Percentiles rank a stretch among this genome's conserved stretches.
These are phyloP conservation scores for Zaprionus tsacasi DNA, from an alignment of 1,140 invertebrate genomes.

Conservation along the genomic window DNA sequence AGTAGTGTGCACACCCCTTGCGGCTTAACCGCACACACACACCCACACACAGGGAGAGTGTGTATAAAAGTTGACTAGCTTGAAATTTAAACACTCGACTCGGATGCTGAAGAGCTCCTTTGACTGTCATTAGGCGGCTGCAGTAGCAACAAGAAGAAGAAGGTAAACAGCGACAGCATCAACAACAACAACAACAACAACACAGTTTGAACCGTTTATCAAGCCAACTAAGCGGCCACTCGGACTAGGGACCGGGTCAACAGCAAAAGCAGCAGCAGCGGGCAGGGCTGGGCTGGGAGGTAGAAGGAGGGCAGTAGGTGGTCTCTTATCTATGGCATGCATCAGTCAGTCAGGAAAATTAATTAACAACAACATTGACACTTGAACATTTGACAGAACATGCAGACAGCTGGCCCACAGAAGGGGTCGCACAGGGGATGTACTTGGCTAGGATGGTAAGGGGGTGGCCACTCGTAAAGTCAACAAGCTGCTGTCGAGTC, in stretches of 20 bases:
- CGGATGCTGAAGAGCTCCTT: conserved; percentile 51
- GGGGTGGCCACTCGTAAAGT: conserved; percentile 57
- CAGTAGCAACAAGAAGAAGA: conserved; percentile 34
- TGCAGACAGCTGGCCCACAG: conserved; percentile 44
- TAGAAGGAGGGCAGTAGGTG: conserved; percentile 5
- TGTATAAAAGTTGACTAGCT: conserved; percentile 47
- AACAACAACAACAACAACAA: conserved; percentile 47
- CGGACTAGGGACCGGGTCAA: conserved; percentile 29
- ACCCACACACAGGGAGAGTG: background rate
- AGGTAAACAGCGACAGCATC: conserved; percentile 24
- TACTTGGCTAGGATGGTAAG: background rate
- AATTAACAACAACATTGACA: conserved; percentile 82
- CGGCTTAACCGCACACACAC: background rate
- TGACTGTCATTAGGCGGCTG: conserved; percentile 71
- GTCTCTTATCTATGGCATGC: conserved; percentile 74
- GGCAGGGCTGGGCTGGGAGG: background rate
- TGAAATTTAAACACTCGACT: conserved; percentile 72
- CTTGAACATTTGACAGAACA: conserved; percentile 76
- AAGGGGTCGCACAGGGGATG: background rate
- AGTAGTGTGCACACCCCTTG: background rate
- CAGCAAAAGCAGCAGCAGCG: background rate
- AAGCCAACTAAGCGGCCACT: conserved; percentile 40
- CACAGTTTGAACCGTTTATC: conserved; percentile 36
- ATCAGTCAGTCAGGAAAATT: conserved; percentile 78
- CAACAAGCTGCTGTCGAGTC: conserved; percentile 74